phyloP scores from a whole-genome alignment of 1,140 invertebrate species.

The Holcopasites calliopsidis region DNA sequence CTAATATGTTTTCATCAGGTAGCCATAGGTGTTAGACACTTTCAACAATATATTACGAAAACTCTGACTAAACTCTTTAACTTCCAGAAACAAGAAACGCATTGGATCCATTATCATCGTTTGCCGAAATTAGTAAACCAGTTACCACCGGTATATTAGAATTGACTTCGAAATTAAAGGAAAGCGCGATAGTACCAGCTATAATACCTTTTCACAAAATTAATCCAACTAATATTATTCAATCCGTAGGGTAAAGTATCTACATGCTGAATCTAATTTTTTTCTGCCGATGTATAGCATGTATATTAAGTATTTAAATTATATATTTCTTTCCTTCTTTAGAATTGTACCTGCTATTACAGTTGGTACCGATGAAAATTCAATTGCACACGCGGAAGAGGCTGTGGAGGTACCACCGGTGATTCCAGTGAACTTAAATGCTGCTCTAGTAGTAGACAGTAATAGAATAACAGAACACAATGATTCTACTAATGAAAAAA shows the following conservation, averaged over 20 bases:
- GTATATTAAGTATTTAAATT: not conserved
- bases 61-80: not conserved
- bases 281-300: not conserved
- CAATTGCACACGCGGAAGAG: constrained; percentile 79
- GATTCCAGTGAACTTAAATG: constrained; percentile 74
- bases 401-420: constrained; percentile 79
- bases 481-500: constrained; percentile 13
- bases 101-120: constrained; percentile 65
- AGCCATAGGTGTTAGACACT: constrained; percentile 23
- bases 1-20: constrained; percentile 68
- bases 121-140: constrained; percentile 74
- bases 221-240: constrained; percentile 72
- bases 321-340: constrained; percentile 33
- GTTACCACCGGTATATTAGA: constrained; percentile 72
- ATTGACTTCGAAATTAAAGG: constrained; percentile 74
- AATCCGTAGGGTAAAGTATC: constrained; percentile 70
- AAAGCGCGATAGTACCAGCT: constrained; percentile 73
- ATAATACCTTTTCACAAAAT: constrained; percentile 77
- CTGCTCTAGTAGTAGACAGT: constrained; percentile 73
- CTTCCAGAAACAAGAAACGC: constrained; percentile 49
- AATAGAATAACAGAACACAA: constrained; percentile 55
- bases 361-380: constrained; percentile 71
- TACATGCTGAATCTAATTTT: not conserved
- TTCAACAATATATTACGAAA: not conserved
- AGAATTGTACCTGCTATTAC: constrained; percentile 68